Conservation (phyloP, 2,113 vertebrate species). For the Butastur rufipennis region DNA sequence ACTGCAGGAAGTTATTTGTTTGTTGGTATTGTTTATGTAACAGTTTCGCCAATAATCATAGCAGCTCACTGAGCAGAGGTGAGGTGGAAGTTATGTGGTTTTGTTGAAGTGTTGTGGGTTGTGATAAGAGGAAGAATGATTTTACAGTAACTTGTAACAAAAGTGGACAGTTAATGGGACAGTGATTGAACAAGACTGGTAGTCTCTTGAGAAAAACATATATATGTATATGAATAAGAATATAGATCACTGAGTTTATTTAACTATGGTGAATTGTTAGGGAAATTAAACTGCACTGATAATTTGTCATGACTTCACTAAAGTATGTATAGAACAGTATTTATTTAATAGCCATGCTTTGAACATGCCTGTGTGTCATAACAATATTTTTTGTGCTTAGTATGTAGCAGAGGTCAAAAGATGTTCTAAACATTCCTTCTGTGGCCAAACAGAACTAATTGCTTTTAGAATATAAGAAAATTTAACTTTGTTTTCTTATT, state of each 20-base stretch:
- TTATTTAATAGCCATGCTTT: background rate
- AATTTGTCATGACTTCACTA: background rate
- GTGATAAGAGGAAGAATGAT: background rate
- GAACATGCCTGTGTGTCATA: background rate
- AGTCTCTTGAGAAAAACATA: background rate
- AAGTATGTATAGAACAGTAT: background rate
- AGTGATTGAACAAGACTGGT: background rate
- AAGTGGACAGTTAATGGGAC: background rate
- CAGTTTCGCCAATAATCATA: background rate
- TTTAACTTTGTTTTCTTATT: conserved; percentile 27
- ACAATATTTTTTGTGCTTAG: background rate
- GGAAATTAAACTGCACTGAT: background rate
- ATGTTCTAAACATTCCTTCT: background rate
- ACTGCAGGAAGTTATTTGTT: background rate
- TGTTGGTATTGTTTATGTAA: background rate
- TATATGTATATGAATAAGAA: background rate
- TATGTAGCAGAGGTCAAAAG: background rate
- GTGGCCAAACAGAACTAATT: background rate
- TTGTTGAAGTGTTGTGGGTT: background rate
- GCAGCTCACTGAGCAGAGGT: background rate
- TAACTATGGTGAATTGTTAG: background rate
- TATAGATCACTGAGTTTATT: background rate
- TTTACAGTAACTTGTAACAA: background rate
- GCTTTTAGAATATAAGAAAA: background rate
- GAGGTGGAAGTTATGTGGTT: background rate